Evolutionary conservation across 2,888 invertebrate species (phyloP), one percentile per base, ranked within the genome.

Genomic region (Chrysolina oricalcia): DNA sequence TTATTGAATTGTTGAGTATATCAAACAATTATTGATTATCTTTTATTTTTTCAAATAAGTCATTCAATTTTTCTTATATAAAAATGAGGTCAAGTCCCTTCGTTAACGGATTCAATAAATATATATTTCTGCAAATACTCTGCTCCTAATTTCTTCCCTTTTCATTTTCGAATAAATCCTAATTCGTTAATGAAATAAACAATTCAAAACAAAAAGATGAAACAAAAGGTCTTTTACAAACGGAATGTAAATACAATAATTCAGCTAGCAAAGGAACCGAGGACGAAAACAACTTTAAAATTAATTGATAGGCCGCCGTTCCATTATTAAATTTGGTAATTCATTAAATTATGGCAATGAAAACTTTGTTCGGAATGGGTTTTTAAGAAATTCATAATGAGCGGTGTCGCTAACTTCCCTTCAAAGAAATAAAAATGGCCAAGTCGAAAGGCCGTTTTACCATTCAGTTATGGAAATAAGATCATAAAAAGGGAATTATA

Each of bases 401-500:
- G 82, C 78, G 81, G 82, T 83, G 78, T 83, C 77, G 71, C 77
- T 66, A 71, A 80, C 75, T 82, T 78, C 78, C 78, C 64, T 76
- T 75, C 73, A 73, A 74, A 74, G 73, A 73, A 77, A 77, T 79
- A 85, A 83, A 83, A 84, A 83, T 83, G 80, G 81, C 81, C 82
- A 80, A 82, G 81, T 81, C 83, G 82, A 82, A 81, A 81, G 81
- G 83, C 72, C 62, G 69, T 87, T 84, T 82, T 78, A 80, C 84
- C 84, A 84, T 87, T 86, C 87, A 85, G 85, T 86, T 87, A 88
- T 88, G 88, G 86, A 87, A 88, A 89, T 88, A 78, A 85, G 84
- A 79, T 84, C 84, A 86, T 88, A 88, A 88, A 88, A 87, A 72
- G 85, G 86, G 85, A 88, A 88, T 88, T 88, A 88, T 88, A 88